Evolutionary conservation across 2,113 vertebrate genomes (phyloP), one percentile per base, ranked within the genome.

Genomic region (Nycticebus coucang): DNA sequence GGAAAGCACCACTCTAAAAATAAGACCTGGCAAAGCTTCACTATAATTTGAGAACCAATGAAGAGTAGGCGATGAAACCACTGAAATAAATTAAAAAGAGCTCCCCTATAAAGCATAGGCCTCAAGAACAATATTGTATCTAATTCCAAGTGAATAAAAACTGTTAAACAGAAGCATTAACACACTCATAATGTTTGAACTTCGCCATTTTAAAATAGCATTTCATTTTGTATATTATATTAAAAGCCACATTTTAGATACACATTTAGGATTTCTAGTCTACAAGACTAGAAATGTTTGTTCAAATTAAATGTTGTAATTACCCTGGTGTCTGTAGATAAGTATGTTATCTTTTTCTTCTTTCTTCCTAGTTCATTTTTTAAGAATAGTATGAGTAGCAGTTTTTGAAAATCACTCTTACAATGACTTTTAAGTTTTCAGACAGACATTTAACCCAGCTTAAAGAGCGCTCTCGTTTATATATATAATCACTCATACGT

Each of bases 401-500:
- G 33, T 30, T 89, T 68, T 91, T 79, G 75, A 95, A 80, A 95
- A 95, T 97, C 86, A 86, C 78, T 91, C 77, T 62, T 92, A 93
- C 50, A 97, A 96, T 89, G 94, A 97, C 89, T 97, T 96, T 97
- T 95, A 94, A 98, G 96, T 94, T 28, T 97, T 95, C 91, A 53
- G 18, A 96, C 50, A 94, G 95, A 96, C 95, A 93, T 71, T 81
- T 97, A 96, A 96, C 96, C 93, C 41, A 22, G 95, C 0, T 11
- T 96, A 96, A 35, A 93, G 97, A 98, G 97, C 96, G 94, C 96
- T 91, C 94, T 97, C 84, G 93, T 90, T 96, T 96, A 93, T 91
- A 92, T 96, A 60, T 75, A 94, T 97, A 97, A 98, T 97, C 97
- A 97, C 96, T 96, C 79, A 80, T 87, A 95, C 96, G 98, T 97